Base-by-base conservation (phyloP, 1,140 invertebrate genomes). In the Zaprionus taronus region DNA sequence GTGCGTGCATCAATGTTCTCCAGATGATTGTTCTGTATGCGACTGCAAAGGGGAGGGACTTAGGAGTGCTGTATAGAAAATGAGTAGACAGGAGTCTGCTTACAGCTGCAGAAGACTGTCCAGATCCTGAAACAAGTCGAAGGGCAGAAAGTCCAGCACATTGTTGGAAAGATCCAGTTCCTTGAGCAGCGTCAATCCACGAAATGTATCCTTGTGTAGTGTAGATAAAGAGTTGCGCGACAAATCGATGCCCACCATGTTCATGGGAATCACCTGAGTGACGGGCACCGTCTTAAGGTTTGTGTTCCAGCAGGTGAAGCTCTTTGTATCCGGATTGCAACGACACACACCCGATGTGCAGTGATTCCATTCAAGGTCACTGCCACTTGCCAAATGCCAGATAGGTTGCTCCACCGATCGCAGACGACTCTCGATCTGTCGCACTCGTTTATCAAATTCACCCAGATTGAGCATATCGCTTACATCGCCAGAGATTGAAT, bases 141-240 rank as follows among this genome's bases (percentile, higher is more conserved):
- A 93, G 1, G 97, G 96, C 24, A 98, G 92, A 91, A 96, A 96
- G 83, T 97, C 96, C 5, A 97, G 94, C 56, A 95, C 93, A 91
- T 98, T 98, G 83, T 96, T 95, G 65, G 96, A 96, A 71, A 97
- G 93, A 90, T 97, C 97, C 92, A 97, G 93, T 89, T 97, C 95
- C 4, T 93, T 94, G 6, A 97, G 93, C 28, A 95, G 94, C 0
- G 94, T 94, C 89, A 97, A 93, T 5, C 95, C 95, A 61, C 94
- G 94, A 83, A 97, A 97, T 0, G 96, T 95, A 68, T 96, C 95
- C 89, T 96, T 96, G 90, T 97, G 96, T 17, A 97, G 93, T 0
- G 96, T 96, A 11, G 94, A 94, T 20, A 97, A 90, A 38, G 94
- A 93, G 84, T 97, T 97, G 6, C 95, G 95, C 0, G 96, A 96